phyloP scores from a whole-genome alignment of 2,797 vertebrate genomes.

The Furcifer pardalis region DNA sequence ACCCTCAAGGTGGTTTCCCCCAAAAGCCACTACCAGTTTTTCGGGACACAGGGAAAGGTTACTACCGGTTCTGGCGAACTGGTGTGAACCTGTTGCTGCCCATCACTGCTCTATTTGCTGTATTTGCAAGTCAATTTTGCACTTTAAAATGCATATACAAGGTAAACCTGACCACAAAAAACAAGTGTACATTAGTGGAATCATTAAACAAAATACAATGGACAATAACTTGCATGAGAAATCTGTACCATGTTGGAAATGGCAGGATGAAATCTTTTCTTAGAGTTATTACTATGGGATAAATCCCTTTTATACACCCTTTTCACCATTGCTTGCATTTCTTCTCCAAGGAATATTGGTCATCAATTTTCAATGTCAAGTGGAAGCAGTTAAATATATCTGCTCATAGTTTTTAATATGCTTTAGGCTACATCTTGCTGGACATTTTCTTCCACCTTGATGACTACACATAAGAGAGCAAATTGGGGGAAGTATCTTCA shows the following conservation, averaged over 20 bases:
- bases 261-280: no score
- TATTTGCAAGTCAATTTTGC: no score
- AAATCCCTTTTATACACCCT: not conserved
- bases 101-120: no score
- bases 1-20: no score
- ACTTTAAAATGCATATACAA: no score
- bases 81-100: no score
- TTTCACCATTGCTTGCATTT: not conserved
- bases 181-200: not conserved
- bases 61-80: no score
- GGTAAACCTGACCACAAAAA: not conserved
- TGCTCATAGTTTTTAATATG: conserved; percentile 29
- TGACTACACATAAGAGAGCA: not conserved
- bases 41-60: no score
- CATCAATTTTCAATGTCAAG: conserved; percentile 11
- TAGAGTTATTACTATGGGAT: not conserved
- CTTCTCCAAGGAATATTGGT: conserved; percentile 22
- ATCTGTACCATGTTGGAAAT: not conserved
- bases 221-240: not conserved
- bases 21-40: no score
- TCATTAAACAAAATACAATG: not conserved
- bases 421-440: not conserved
- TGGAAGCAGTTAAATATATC: conserved; percentile 27
- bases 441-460: not conserved
- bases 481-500: not conserved